phyloP scores from a whole-genome alignment of 2,113 vertebrate genomes.

The Macquaria ambigua region DNA sequence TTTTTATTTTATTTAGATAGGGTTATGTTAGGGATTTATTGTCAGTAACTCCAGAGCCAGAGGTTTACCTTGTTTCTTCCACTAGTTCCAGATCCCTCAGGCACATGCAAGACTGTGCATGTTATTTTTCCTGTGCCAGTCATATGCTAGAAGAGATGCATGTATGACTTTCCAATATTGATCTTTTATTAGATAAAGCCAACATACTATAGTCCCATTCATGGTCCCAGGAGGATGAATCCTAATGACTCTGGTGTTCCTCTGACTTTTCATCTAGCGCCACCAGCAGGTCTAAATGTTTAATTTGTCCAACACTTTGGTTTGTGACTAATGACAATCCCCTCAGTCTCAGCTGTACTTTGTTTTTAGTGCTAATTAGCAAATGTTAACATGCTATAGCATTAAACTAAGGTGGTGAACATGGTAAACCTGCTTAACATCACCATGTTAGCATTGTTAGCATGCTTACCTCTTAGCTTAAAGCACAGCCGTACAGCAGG shows the following conservation, averaged over 20 bases:
- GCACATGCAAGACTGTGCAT: slow-evolving; percentile 36
- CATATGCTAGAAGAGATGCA: not conserved
- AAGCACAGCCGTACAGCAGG: not conserved
- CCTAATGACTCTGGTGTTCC: too few species aligned
- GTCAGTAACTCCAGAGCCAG: not conserved
- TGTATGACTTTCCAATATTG: not conserved
- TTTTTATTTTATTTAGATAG: not conserved
- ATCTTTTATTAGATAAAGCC: not conserved
- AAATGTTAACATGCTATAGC: too few species aligned
- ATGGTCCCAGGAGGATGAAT: not conserved
- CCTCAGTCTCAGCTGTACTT: not conserved
- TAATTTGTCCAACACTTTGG: not conserved
- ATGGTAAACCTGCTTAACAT: too few species aligned
- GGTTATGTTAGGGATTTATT: not conserved
- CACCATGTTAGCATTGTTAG: too few species aligned
- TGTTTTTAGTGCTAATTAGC: too few species aligned
- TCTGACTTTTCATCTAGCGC: not conserved
- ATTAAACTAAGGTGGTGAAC: not conserved
- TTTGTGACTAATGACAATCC: not conserved
- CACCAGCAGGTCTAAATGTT: not conserved
- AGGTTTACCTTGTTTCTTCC: slow-evolving; percentile 2
- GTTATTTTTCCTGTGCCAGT: slow-evolving; percentile 17
- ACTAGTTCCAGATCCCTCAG: slow-evolving; percentile 14
- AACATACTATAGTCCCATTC: not conserved
- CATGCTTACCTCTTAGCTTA: not conserved